Evolutionary conservation across 2,113 vertebrate genomes (phyloP), one percentile per base, ranked within the genome.

Genomic region (Halcyon malimbica): DNA sequence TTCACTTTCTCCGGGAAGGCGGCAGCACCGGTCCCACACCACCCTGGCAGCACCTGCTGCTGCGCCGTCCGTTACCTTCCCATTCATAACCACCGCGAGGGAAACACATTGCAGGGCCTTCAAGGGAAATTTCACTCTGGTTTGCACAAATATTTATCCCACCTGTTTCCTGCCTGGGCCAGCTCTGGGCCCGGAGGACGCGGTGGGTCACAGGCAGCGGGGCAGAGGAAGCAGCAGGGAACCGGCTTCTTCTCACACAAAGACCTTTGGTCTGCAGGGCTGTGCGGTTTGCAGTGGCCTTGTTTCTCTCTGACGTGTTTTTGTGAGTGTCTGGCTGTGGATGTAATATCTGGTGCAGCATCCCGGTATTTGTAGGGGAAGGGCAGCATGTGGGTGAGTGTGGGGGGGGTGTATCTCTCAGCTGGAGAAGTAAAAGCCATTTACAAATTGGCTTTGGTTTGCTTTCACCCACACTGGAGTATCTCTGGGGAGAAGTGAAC

Each of bases 71-170:
- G 5, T 75, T 53, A 76, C 93, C 96, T 90, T 65, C 83, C 90
- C 95, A 68, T 71, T 44, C 90, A 60, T 41, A 90, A 10, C 83
- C 54, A 15, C 48, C 1, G 29, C 4, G 5, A 76, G 96, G 97
- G 96, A 97, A 97, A 96, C 96, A 94, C 92, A 95, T 81, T 96
- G 96, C 74, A 10, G 0, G 16, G 85, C 95, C 95, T 97, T 89
- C 92, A 92, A 95, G 97, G 95, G 93, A 96, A 93, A 96, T 68
- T 87, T 94, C 85, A 13, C 94, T 96, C 90, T 3, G 65, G 5
- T 89, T 75, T 70, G 93, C 95, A 94, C 96, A 97, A 97, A 97
- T 95, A 97, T 97, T 96, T 96, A 97, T 95, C 91, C 94, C 95
- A 95, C 94, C 96, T 96, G 90, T 95, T 97, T 97, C 94, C 96